Base-by-base conservation (phyloP, 2,797 vertebrate genomes). In the Enteromius treurensis region DNA sequence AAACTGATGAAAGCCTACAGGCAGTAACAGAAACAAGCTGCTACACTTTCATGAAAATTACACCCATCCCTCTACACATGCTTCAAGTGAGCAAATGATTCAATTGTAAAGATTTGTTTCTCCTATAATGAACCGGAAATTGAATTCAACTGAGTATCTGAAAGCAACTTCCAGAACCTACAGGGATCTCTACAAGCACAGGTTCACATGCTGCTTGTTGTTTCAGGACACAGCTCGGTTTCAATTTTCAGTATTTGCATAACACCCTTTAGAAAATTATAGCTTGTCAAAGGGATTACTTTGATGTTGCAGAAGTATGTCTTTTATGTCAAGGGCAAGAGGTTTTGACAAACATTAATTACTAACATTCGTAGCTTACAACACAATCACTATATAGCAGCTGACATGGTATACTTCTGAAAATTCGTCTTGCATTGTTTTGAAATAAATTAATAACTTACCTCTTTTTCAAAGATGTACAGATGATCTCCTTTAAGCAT, bases 401-500 rank as follows among this genome's bases (percentile, higher is more conserved):
- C 15, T 75, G 34, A 14, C 19, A 74, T 21, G 70, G 49, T 49
- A 42, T 7, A 15, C n/a, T 13, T 47, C 29, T 15, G 5, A 1
- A 10, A 47, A 19, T 29, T 13, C 32, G 17, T 11, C 4, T 9
- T 53, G 19, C 2, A 40, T 2, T 67, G 17, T 4, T 71, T 62
- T 64, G 23, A n/a, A 74, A 34, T 17, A 40, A 13, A 42, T 51
- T 78, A 29, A 15, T 15, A 47, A 85, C 95, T 92, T 91, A 98
- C 97, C 96, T 98, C 97, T 90, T 97, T 98, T 85, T 98, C 96
- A 0, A 96, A 96, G 89, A 99, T 91, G 93, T 92, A 97, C 53
- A 99, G 95, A 88, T 95, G 96, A 83, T 98, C 96, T 85, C 96
- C 96, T 88, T 95, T 95, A 87, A 99, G 93, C 75, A 97, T 91